Conservation (phyloP, 30 jellyfish, hydroid and myxozoan species). For the Phacellophora camtschatica region DNA sequence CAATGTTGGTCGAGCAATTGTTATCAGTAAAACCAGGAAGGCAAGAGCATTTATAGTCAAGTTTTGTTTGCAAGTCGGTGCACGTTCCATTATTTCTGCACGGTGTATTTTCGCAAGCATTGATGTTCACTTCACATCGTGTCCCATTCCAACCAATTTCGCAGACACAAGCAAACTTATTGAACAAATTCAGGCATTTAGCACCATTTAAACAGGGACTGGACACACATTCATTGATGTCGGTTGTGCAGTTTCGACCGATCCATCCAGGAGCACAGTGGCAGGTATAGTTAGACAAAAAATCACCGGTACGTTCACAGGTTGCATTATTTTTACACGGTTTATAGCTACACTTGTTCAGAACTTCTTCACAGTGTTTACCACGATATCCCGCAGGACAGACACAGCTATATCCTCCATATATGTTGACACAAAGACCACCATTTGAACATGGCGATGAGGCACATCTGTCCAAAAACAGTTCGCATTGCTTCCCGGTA, state of each 20-base stretch:
- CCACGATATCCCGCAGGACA: constrained; percentile 82
- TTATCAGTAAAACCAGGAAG: constrained; percentile 67
- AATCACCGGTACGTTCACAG: constrained; percentile 67
- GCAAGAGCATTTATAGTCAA: constrained; percentile 76
- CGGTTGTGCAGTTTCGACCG: constrained; percentile 79
- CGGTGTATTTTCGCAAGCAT: constrained; percentile 68
- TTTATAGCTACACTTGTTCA: constrained; percentile 43
- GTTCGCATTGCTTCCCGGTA: constrained; percentile 67
- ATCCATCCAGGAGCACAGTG: constrained; percentile 81
- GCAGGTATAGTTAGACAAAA: constrained; percentile 63
- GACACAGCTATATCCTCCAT: constrained; percentile 49
- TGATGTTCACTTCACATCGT: constrained; percentile 55
- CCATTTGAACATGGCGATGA: constrained; percentile 71
- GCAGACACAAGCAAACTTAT: constrained; percentile 61
- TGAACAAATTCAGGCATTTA: constrained; percentile 61
- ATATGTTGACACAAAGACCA: constrained; percentile 61
- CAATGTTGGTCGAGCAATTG: constrained; percentile 60
- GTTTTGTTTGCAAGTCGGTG: constrained; percentile 45
- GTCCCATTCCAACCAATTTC: constrained; percentile 79
- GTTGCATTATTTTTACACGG: constrained; percentile 86
- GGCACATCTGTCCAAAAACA: constrained; percentile 38
- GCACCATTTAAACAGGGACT: constrained; percentile 71
- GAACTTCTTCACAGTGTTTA: constrained; percentile 49
- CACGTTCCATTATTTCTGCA: constrained; percentile 79
- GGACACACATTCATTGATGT: constrained; percentile 68